A percentile compares a stretch with the other conserved stretches of the same genome.
These are phyloP conservation scores for Thinocorus orbignyianus DNA, from an alignment of 2,113 vertebrate species.

Conservation along the genomic window DNA sequence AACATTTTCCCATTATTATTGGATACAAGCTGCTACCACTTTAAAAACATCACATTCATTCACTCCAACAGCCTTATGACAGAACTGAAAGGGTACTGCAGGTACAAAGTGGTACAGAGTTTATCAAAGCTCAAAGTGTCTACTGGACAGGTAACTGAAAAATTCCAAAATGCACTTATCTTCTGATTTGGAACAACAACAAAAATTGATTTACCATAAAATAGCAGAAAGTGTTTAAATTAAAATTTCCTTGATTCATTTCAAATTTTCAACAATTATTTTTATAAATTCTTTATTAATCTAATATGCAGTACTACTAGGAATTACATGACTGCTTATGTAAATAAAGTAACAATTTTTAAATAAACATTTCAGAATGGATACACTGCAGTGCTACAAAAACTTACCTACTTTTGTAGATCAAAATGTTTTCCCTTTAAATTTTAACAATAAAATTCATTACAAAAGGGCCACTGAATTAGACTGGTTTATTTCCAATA, in stretches of 20 bases:
- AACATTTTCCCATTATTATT: background rate
- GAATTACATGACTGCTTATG: background rate
- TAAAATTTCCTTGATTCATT: background rate
- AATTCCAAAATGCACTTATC: background rate
- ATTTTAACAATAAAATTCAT: background rate
- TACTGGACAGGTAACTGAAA: background rate
- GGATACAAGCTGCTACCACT: background rate
- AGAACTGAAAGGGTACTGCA: background rate
- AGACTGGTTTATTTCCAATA: background rate
- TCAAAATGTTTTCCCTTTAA: background rate
- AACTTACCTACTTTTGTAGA: background rate
- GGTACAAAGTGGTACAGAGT: background rate
- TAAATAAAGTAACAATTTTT: background rate
- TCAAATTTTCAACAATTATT: background rate
- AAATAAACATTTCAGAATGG: background rate
- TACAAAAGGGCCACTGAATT: background rate
- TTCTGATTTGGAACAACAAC: background rate
- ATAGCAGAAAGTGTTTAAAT: background rate
- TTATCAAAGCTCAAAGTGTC: background rate
- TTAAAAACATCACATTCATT: background rate
- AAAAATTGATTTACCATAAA: background rate
- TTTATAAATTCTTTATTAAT: background rate
- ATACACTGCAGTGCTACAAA: background rate
- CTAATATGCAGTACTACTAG: background rate
- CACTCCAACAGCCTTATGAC: background rate